phyloP scores from a whole-genome alignment of 2,888 invertebrate genomes.

The Ichneumoninae sp. region DNA sequence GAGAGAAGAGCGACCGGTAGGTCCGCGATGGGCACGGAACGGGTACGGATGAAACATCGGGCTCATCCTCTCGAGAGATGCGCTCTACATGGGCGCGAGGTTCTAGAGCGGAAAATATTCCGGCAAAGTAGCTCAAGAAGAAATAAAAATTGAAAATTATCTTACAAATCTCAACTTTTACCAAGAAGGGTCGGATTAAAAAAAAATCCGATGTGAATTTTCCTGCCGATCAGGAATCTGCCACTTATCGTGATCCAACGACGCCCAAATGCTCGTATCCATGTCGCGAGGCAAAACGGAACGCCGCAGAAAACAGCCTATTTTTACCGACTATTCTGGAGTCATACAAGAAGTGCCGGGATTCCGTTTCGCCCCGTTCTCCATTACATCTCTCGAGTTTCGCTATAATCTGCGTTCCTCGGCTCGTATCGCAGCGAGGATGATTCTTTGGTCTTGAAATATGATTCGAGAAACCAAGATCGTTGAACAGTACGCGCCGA shows the following conservation, averaged over 20 bases:
- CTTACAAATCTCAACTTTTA: background rate
- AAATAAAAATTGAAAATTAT: background rate
- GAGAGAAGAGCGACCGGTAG: slow-evolving; percentile 33
- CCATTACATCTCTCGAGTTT: background rate
- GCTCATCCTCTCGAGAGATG: slow-evolving; percentile 21
- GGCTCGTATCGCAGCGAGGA: background rate
- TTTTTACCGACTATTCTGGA: no score
- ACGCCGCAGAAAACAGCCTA: no score
- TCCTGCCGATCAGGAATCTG: no score
- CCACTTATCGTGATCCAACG: background rate
- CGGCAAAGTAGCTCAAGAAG: background rate
- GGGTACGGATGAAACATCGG: slow-evolving; percentile 13
- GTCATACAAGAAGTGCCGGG: no score
- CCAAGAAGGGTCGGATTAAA: background rate
- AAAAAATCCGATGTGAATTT: background rate
- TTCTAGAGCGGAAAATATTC: slow-evolving; percentile 60
- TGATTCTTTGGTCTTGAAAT: background rate
- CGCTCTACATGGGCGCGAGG: slow-evolving; percentile 33
- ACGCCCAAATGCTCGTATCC: background rate
- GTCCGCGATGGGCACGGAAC: slow-evolving; percentile 10
- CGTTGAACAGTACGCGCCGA: background rate
- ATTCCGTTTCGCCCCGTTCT: background rate
- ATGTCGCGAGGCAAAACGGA: background rate
- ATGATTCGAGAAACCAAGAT: background rate
- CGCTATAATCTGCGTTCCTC: background rate